A percentile compares a stretch with the other conserved stretches of the same genome.
phyloP scores from a whole-genome alignment of 2,888 invertebrate genomes.

The Calliopum simillimum region DNA sequence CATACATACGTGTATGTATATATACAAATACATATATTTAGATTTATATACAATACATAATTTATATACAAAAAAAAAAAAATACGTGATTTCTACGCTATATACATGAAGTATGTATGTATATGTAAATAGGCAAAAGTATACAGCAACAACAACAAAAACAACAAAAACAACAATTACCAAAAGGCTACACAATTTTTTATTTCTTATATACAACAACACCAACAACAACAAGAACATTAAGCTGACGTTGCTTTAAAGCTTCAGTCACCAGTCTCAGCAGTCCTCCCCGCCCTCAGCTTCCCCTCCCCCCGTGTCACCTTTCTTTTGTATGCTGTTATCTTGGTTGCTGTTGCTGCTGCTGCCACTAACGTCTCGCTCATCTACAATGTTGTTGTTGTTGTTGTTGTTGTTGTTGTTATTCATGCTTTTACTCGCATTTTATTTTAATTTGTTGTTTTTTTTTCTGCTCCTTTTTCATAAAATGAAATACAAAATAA shows the following conservation, averaged over 20 bases:
- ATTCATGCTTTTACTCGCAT: not conserved
- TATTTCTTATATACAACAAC: conserved; percentile 4
- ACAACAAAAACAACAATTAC: conserved; percentile 10
- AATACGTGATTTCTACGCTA: too few relatives aligned
- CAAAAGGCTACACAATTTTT: conserved; percentile 31
- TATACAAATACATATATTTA: too few relatives aligned
- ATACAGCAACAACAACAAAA: conserved; percentile 9
- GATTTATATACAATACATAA: too few relatives aligned
- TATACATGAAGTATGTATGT: not conserved
- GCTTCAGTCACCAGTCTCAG: conserved; percentile 3
- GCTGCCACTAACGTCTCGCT: not conserved
- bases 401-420: not conserved
- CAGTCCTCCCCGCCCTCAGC: not conserved
- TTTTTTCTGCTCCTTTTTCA: conserved; percentile 6
- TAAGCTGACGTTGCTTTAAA: conserved; percentile 8
- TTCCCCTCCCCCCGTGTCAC: not conserved
- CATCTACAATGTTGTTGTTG: not conserved
- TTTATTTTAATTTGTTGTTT: not conserved
- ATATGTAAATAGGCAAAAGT: conserved; percentile 22
- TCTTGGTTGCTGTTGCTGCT: not conserved
- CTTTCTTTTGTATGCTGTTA: not conserved
- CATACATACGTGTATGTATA: too few relatives aligned
- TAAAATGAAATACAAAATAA: conserved; percentile 14
- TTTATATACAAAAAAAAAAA: too few relatives aligned
- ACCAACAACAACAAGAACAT: not conserved